These are phyloP conservation scores for Ptyas mucosa DNA, from an alignment of 2,113 vertebrate species.

Conservation along the genomic window DNA sequence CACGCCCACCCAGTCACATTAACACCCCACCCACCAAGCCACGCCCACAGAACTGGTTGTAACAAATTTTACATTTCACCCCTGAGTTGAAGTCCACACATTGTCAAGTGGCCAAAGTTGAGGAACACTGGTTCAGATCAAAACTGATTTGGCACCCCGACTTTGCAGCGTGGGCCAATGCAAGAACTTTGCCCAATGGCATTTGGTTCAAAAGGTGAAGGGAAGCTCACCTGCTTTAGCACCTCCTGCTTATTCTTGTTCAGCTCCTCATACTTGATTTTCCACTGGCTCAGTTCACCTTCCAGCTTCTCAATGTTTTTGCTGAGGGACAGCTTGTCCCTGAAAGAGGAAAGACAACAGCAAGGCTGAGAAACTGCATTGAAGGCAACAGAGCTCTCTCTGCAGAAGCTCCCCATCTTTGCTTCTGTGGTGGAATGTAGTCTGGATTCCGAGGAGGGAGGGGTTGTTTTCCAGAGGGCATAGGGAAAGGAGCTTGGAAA, in stretches of 20 bases:
- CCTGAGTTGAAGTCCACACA: background rate
- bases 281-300: conserved; percentile 90
- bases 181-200: background rate
- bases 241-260: conserved; percentile 93
- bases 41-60: too few species aligned
- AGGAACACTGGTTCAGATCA: background rate
- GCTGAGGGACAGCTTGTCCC: conserved; percentile 88
- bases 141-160: background rate
- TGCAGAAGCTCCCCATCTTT: background rate
- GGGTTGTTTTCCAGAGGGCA: background rate
- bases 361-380: background rate
- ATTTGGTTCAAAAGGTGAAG: background rate
- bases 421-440: background rate
- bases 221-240: conserved; percentile 84
- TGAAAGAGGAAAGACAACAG: conserved; percentile 45
- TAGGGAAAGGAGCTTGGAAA: background rate
- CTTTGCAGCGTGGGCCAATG: background rate
- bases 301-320: conserved; percentile 94
- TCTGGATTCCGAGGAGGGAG: background rate
- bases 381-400: background rate
- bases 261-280: conserved; percentile 93
- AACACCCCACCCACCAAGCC: too few species aligned
- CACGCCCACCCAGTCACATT: too few species aligned
- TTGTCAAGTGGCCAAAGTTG: background rate
- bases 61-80: too few species aligned